phyloP scores from a whole-genome alignment of 2,113 vertebrate genomes.

The Apteryx mantelli region DNA sequence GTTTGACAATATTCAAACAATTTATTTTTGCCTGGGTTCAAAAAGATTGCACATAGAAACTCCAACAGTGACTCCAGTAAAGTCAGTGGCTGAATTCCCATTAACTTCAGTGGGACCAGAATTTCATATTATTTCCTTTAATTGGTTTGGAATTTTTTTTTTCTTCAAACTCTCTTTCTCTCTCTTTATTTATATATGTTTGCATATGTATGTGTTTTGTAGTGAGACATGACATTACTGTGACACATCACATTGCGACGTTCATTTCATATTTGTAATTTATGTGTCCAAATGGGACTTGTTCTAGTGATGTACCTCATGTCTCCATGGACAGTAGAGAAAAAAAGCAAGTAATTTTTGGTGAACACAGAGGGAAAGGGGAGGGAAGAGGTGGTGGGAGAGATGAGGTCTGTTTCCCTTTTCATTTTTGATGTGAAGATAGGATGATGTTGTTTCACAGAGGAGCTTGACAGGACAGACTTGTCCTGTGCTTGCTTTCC shows the following conservation, averaged over 20 bases:
- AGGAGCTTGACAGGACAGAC: background rate
- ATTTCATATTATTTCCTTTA: background rate
- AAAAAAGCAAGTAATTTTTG: background rate
- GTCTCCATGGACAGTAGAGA: background rate
- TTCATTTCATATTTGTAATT: background rate
- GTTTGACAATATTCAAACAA: background rate
- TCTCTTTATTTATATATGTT: background rate
- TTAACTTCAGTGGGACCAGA: background rate
- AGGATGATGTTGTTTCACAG: background rate
- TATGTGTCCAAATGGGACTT: background rate
- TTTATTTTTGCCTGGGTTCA: background rate
- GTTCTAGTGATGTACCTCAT: conserved; percentile 14
- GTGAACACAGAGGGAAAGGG: background rate
- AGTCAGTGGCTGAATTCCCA: background rate
- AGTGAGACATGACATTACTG: background rate
- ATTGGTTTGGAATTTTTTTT: background rate
- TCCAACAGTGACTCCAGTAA: background rate
- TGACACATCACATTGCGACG: background rate
- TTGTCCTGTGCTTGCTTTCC: background rate
- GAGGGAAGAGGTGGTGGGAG: background rate
- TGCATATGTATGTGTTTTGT: background rate
- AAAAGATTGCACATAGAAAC: background rate
- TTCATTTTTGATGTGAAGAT: conserved; percentile 8
- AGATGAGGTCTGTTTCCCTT: background rate
- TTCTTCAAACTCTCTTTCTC: background rate